phyloP scores from a whole-genome alignment of 2,888 invertebrate genomes.

The Halocaridina rubra region DNA sequence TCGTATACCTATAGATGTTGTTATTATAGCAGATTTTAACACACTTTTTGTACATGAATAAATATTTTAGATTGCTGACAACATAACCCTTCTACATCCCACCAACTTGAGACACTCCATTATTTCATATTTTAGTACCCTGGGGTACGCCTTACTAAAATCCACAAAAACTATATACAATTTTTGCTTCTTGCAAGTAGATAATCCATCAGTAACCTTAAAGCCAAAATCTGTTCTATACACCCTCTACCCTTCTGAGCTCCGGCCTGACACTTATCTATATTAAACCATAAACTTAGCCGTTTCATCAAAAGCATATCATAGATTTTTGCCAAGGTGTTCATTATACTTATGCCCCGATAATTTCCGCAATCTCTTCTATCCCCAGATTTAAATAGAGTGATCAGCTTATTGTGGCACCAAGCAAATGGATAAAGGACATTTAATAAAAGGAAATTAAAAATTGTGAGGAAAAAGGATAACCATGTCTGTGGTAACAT shows the following conservation, averaged over 20 bases:
- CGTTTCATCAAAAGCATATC: not conserved
- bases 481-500: not conserved
- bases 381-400: not conserved
- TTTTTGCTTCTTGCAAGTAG: too few relatives aligned
- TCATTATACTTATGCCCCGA: not conserved
- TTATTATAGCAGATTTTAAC: not conserved
- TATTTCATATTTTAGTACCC: not conserved
- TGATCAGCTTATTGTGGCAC: not conserved
- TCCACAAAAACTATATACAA: not conserved
- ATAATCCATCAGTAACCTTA: not conserved
- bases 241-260: not conserved
- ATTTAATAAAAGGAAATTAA: not conserved
- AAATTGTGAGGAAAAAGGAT: not conserved
- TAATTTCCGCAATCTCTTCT: not conserved
- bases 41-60: not conserved
- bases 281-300: not conserved
- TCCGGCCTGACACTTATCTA: not conserved
- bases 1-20: not conserved
- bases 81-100: not conserved
- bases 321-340: not conserved
- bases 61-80: not conserved
- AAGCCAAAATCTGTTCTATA: not conserved
- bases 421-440: not conserved
- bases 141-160: not conserved
- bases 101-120: not conserved